Base-by-base conservation (phyloP, 2,797 vertebrate genomes). In the Cryptoblepharus egeriae region DNA sequence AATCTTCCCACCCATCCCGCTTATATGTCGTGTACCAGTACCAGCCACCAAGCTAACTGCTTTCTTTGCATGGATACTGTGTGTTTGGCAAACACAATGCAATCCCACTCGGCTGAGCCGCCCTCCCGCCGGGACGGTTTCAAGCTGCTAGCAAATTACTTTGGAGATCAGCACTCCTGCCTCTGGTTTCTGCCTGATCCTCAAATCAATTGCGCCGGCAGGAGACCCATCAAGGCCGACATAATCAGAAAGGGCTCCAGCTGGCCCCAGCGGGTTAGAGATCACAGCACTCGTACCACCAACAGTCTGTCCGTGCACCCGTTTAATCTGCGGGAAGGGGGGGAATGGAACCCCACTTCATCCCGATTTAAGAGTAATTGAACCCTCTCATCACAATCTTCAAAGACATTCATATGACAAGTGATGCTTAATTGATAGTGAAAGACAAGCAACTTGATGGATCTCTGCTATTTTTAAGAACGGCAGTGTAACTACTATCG, bases 111-210 rank as follows among this genome's bases (percentile, higher is more conserved):
- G 24, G 22, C 26, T 8, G 22, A n/a, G 37, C n/a, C 30, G 64
- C 60, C 45, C 79, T 71, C 73, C 83, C 42, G 22, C 52, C 39
- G 68, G 61, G 60, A 37, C 49, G 24, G 45, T 65, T 45, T 77
- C 79, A 64, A 85, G 60, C 42, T 76, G 67, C 67, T 57, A 28
- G 73, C 68, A 61, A 82, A 84, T 71, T 77, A 30, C 68, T 69
- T 55, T 37, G 16, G 52, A 72, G 69, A 58, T 24, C 68, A 37
- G 68, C 30, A 15, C 24, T 60, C 5, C 18, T 4, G 11, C 32
- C 18, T 22, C 58, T 15, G 20, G 28, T 64, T 39, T 32, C 24
- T 42, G 45, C 32, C 35, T 22, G 5, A 13, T 32, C 58, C 58
- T 72, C 75, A 39, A 52, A 72, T 77, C 75, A 55, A 71, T 77